Conservation (phyloP, 2,113 vertebrate genomes). For the Tichodroma muraria region DNA sequence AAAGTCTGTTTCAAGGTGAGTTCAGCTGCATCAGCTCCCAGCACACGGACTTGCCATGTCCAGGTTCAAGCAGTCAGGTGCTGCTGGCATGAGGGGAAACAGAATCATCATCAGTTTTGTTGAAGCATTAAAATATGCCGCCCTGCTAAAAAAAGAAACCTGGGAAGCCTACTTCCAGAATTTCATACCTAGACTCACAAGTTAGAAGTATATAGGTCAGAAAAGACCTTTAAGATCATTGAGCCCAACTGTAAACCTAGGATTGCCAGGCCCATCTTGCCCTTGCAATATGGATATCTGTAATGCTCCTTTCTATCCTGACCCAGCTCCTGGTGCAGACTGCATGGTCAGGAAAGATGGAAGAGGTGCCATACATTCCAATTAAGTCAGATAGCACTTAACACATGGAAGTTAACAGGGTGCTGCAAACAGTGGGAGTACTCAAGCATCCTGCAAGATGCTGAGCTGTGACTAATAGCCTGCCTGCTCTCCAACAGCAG, state of each 20-base stretch:
- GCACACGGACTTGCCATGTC: background rate
- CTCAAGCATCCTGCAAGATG: background rate
- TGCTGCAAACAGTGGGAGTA: slow-evolving; percentile 10
- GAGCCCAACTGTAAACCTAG: background rate
- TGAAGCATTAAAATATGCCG: background rate
- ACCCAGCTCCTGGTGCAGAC: background rate
- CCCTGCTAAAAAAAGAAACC: background rate
- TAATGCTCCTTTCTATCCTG: background rate
- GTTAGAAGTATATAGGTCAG: background rate
- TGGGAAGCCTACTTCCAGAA: background rate
- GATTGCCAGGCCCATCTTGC: background rate
- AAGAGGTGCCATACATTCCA: background rate
- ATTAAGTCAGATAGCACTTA: background rate
- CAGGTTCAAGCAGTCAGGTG: background rate
- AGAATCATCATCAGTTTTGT: background rate
- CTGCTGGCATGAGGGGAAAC: background rate
- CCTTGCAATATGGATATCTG: background rate
- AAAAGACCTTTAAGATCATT: background rate
- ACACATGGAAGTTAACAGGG: background rate
- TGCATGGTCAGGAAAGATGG: background rate
- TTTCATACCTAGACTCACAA: background rate
- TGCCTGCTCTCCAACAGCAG: background rate
- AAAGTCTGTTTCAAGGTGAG: background rate
- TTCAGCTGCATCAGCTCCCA: background rate
- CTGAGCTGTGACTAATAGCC: slow-evolving; percentile 11